Percentiles rank a stretch among this genome's conserved stretches.
Evolutionary conservation across 1,140 invertebrate species (phyloP).

Genomic region (Drosophila malerkotliana): DNA sequence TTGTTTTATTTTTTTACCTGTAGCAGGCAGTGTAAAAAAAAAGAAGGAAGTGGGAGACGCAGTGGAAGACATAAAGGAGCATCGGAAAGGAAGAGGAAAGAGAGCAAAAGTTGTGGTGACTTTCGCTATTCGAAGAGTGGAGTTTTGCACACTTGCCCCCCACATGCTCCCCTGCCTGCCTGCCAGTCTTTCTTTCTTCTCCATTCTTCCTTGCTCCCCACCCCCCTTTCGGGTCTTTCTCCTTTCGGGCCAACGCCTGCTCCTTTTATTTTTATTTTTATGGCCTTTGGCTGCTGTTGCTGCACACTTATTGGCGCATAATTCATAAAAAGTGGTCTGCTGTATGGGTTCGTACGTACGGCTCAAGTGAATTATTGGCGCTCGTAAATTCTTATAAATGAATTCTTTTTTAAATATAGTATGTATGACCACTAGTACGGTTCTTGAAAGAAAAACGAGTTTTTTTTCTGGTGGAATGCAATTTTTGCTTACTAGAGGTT

Average conservation of each 20-base stretch:
- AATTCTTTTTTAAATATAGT: conserved; percentile 32
- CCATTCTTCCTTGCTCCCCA: neutral
- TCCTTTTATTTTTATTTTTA: conserved; percentile 54
- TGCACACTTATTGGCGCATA: conserved; percentile 50
- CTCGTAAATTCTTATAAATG: conserved; percentile 64
- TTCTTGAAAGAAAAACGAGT: conserved; percentile 24
- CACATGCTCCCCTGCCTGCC: neutral
- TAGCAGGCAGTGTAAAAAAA: conserved; percentile 28
- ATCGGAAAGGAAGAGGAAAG: conserved; percentile 18
- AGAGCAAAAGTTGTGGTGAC: conserved; percentile 54
- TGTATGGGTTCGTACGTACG: conserved; percentile 8
- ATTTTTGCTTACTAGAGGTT: conserved; percentile 26
- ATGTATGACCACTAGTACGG: conserved; percentile 21
- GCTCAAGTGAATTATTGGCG: conserved; percentile 58
- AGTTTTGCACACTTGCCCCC: conserved; percentile 38
- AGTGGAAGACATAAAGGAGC: conserved; percentile 2
- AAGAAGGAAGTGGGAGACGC: conserved; percentile 13
- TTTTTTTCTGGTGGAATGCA: conserved; percentile 31
- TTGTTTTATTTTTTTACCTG: conserved; percentile 50
- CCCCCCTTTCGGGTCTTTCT: conserved; percentile 4
- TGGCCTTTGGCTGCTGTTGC: conserved; percentile 48
- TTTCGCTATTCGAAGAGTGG: conserved; percentile 44
- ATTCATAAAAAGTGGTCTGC: conserved; percentile 53
- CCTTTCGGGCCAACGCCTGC: conserved; percentile 51
- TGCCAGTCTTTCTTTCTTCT: conserved; percentile 1